Evolutionary conservation across 1,140 invertebrate genomes (phyloP).

Genomic region (Polypedilum vanderplanki): DNA sequence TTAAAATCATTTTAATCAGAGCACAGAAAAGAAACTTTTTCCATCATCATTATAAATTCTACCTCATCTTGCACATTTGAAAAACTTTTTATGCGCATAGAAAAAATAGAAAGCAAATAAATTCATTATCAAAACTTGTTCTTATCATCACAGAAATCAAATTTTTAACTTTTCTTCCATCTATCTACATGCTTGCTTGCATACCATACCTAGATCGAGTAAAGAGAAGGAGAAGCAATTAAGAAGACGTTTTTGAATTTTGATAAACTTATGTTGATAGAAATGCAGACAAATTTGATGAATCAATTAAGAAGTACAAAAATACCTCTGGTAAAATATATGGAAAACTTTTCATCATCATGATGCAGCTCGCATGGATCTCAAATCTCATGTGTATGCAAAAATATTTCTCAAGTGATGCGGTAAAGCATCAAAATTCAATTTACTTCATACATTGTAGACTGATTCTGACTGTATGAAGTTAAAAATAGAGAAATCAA

Average conservation of each 20-base stretch:
- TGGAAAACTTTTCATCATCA: neutral
- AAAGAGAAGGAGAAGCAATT: neutral
- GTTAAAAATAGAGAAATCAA: neutral
- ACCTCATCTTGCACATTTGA: too few species aligned
- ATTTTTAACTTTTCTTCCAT: neutral
- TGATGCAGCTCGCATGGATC: neutral
- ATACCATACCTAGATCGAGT: neutral
- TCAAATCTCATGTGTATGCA: neutral
- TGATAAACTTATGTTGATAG: conserved; percentile 4
- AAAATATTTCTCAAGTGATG: conserved; percentile 13
- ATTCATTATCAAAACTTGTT: conserved; percentile 14
- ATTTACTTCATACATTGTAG: neutral
- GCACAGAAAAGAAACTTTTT: too few species aligned
- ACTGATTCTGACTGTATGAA: too few species aligned
- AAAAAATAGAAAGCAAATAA: too few species aligned
- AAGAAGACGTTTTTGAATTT: neutral
- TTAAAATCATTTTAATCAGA: too few species aligned
- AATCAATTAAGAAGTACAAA: neutral
- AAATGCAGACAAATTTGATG: conserved; percentile 18
- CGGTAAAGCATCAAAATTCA: conserved; percentile 17
- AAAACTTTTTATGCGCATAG: too few species aligned
- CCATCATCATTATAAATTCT: too few species aligned
- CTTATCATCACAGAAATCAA: neutral
- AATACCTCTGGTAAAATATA: neutral
- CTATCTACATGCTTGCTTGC: neutral